Evolutionary conservation across 1,140 invertebrate genomes (phyloP).

Genomic region (Drosophila virilis): DNA sequence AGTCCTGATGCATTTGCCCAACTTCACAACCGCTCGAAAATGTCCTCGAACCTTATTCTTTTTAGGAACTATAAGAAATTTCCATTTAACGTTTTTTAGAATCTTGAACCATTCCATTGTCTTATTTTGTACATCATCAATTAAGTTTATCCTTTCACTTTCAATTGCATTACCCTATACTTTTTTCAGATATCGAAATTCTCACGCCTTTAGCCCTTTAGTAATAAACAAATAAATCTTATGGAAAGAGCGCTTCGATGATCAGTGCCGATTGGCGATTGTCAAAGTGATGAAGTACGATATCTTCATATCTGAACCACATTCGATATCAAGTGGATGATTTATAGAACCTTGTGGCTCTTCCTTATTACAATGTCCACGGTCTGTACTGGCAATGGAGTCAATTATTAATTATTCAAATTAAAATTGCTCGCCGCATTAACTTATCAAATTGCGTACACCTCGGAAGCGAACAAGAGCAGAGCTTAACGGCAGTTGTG

Average conservation of each 20-base stretch:
- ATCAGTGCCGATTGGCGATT: background rate
- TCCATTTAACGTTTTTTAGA: no score
- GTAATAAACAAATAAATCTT: no score
- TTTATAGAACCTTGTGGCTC: constrained; percentile 15
- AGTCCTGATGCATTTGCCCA: no score
- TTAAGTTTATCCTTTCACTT: no score
- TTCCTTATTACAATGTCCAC: constrained; percentile 15
- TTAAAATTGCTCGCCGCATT: constrained; percentile 14
- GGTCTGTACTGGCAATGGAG: background rate
- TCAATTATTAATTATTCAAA: constrained; percentile 19
- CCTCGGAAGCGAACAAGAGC: background rate
- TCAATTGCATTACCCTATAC: no score
- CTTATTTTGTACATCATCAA: no score
- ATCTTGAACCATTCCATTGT: no score
- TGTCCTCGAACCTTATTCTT: no score
- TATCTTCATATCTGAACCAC: background rate
- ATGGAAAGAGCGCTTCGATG: background rate
- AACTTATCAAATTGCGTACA: constrained; percentile 20
- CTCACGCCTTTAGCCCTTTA: no score
- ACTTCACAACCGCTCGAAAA: no score
- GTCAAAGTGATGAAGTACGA: background rate
- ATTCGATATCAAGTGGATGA: constrained; percentile 7
- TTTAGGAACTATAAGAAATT: no score
- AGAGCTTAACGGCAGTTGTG: background rate
- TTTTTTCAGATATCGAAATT: no score